phyloP scores from a whole-genome alignment of 2,113 vertebrate genomes.

The Tachuris rubrigastra region DNA sequence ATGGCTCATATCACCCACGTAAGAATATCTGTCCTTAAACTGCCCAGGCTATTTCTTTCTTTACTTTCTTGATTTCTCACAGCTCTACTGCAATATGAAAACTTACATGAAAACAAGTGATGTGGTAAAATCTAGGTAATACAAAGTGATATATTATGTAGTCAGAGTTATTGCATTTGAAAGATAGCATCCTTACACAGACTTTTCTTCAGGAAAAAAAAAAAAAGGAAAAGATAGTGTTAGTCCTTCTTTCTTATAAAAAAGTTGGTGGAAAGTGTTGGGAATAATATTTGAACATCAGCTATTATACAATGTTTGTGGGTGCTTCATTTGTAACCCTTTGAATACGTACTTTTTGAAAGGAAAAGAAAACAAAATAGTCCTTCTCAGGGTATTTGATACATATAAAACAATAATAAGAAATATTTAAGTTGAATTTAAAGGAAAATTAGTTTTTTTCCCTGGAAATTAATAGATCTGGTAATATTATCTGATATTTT shows the following conservation, averaged over 20 bases:
- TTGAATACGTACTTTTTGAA: background rate
- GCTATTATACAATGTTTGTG: background rate
- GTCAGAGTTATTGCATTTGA: background rate
- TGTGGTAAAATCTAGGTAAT: background rate
- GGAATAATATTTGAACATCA: background rate
- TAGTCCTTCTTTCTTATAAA: background rate
- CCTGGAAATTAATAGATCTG: background rate
- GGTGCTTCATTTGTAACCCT: background rate
- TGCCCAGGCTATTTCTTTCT: background rate
- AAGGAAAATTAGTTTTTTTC: background rate
- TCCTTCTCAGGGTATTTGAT: background rate
- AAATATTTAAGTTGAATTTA: background rate
- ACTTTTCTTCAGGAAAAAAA: background rate
- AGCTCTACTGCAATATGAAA: background rate
- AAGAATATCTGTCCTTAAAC: background rate
- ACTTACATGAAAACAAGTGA: background rate
- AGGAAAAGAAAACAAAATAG: background rate
- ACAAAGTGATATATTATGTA: background rate
- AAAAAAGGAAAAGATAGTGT: background rate
- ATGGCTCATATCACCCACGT: background rate
- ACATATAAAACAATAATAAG: background rate
- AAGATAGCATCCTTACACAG: background rate
- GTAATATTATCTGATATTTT: background rate
- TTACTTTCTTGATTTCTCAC: background rate
- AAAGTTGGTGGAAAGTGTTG: background rate